These are phyloP conservation scores for Orcinus orca DNA, from an alignment of 2,113 vertebrate species.

Conservation along the genomic window DNA sequence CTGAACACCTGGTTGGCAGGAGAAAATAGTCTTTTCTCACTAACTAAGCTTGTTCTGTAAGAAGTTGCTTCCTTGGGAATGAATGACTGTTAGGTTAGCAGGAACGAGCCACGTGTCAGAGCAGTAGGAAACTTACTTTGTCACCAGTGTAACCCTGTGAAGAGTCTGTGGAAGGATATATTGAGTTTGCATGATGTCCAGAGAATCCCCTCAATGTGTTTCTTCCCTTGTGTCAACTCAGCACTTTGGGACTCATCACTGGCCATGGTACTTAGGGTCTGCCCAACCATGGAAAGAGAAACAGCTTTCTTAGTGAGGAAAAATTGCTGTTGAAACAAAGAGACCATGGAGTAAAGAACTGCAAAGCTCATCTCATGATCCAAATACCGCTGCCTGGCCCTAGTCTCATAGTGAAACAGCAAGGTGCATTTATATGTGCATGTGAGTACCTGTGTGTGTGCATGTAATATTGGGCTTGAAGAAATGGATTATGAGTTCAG, in stretches of 20 bases:
- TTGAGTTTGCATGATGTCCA: not conserved
- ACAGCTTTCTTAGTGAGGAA: not conserved
- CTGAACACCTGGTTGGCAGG: not conserved
- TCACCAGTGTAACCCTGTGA: not conserved
- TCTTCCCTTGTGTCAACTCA: not conserved
- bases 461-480: not conserved
- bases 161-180: not conserved
- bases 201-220: not conserved
- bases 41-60: not conserved
- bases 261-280: not conserved
- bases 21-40: not conserved
- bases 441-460: not conserved
- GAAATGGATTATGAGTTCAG: not conserved
- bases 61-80: not conserved
- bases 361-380: not conserved
- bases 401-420: not conserved
- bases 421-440: accelerated
- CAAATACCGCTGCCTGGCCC: not conserved
- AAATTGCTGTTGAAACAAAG: not conserved
- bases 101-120: not conserved
- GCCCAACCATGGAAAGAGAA: not conserved
- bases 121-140: not conserved
- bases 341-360: not conserved
- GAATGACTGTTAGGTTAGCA: not conserved
- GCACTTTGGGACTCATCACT: not conserved